Evolutionary conservation across 2,888 invertebrate genomes (phyloP), one percentile per base, ranked within the genome.

Genomic region (Tetragonula carbonaria): DNA sequence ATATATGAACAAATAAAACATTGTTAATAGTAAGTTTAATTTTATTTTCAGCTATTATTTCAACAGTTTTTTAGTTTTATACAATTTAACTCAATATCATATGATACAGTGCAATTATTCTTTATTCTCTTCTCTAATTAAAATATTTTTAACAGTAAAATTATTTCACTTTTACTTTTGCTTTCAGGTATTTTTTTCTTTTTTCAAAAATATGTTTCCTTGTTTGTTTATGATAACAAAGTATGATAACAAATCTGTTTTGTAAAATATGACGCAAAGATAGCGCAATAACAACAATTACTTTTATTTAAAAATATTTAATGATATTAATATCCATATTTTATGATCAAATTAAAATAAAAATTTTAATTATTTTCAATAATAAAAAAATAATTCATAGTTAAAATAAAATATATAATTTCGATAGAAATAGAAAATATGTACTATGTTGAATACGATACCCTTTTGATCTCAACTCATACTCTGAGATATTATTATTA

Each of bases 401-500:
- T 28, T 21, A 28, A 5, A 55, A 6, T 13, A 28, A 55, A 21
- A 62, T 33, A 57, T 51, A 73, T 50, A 74, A 74, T 85, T 21
- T 75, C 14, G 59, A 0, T 16, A n/a, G 16, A 75, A 55, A 66
- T 67, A 59, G 33, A 67, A 28, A 62, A 62, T 28, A 53, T 18
- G 51, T 45, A 59, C 50, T 74, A 77, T 14, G 23, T 65, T 62
- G 51, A 80, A 66, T 57, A 80, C 71, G 74, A 82, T 77, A 77
- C 14, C 74, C 83, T 77, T 14, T 74, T 78, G 80, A 83, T 62
- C 80, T 72, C 21, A 59, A 33, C n/a, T 57, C 18, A 67, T 51
- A 55, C 13, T 63, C 85, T 68, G n/a, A 45, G 38, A 33, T 76
- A 77, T 78, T 76, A 70, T 78, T 71, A 71, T 87, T 87, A 71